Evolutionary conservation across 2,113 vertebrate genomes (phyloP).

Genomic region (Thunnus thynnus): DNA sequence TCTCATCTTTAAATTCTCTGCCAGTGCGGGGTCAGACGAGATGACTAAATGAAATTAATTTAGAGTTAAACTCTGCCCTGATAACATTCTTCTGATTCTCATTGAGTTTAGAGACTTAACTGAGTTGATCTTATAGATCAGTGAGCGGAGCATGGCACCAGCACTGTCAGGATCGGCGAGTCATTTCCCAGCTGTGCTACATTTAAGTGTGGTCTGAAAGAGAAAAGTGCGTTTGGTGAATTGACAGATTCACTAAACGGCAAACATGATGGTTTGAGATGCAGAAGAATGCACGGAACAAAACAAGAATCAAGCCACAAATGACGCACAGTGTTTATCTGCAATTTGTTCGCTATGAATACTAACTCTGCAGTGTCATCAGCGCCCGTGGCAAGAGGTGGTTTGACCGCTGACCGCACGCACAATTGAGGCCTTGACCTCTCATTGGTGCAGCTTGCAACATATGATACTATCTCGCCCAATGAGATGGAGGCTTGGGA

Average conservation of each 20-base stretch:
- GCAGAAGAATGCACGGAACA: background rate
- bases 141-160: background rate
- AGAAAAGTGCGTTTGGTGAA: conserved; percentile 6
- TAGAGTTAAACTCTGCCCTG: conserved; percentile 11
- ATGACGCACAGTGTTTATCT: conserved; percentile 16
- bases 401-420: conserved; percentile 67
- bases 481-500: conserved; percentile 62
- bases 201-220: background rate
- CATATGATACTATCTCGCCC: conserved; percentile 69
- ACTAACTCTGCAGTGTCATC: conserved; percentile 52
- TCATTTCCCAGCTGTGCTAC: conserved; percentile 11
- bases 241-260: background rate
- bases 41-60: conserved; percentile 23
- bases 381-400: conserved; percentile 28
- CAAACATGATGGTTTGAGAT: conserved; percentile 9
- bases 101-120: conserved; percentile 20
- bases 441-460: conserved; percentile 68
- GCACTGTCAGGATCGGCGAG: background rate
- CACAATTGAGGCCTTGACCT: conserved; percentile 65
- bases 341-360: conserved; percentile 64
- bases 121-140: background rate
- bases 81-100: conserved; percentile 32
- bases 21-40: background rate
- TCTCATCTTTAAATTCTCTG: conserved; percentile 21
- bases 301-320: background rate